phyloP scores from a whole-genome alignment of 1,140 invertebrate species.

The Homalodisca vitripennis region DNA sequence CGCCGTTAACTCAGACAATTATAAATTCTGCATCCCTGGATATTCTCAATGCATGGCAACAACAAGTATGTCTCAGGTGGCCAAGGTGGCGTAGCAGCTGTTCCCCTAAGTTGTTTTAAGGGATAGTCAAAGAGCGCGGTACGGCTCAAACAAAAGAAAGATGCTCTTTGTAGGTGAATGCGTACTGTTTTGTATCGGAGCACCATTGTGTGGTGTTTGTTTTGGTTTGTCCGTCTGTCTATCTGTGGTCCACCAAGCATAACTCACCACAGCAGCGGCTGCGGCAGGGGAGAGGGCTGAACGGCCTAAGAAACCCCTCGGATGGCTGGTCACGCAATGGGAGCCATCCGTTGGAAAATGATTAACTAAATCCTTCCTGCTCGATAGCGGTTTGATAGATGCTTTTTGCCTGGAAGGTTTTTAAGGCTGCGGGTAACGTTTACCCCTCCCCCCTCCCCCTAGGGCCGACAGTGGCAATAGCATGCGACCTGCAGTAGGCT shows the following conservation, averaged over 20 bases:
- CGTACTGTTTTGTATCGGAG: conserved; percentile 14
- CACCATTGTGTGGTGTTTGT: conserved; percentile 17
- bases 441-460: background rate
- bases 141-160: conserved; percentile 15
- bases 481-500: too few relatives aligned
- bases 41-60: background rate
- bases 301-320: conserved; percentile 13
- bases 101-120: background rate
- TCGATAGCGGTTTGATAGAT: too few relatives aligned
- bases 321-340: background rate
- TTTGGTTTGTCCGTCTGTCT: conserved; percentile 4
- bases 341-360: conserved; percentile 2
- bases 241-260: background rate
- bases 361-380: background rate
- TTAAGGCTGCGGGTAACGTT: background rate
- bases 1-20: background rate
- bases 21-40: background rate
- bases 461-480: too few relatives aligned
- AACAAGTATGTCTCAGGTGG: background rate
- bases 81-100: background rate
- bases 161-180: conserved; percentile 12
- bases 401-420: background rate
- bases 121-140: background rate
- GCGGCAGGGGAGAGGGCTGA: background rate
- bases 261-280: conserved; percentile 1